A percentile compares a stretch with the other conserved stretches of the same genome.
These are phyloP conservation scores for Morus bassanus DNA, from an alignment of 2,797 vertebrate genomes.

Conservation along the genomic window DNA sequence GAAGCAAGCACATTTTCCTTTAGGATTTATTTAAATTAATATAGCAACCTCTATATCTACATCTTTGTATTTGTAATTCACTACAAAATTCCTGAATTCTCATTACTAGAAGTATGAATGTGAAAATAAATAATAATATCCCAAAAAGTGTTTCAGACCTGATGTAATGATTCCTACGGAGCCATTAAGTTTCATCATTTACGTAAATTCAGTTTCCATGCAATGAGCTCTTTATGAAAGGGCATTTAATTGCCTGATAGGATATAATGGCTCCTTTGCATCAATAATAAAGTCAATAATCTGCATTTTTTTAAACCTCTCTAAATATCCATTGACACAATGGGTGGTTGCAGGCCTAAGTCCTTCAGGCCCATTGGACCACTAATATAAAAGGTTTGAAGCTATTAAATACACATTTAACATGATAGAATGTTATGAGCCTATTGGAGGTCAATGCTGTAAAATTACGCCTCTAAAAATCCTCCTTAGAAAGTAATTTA, in stretches of 20 bases:
- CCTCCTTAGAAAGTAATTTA: slow-evolving; percentile 58
- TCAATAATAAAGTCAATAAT: slow-evolving; percentile 69
- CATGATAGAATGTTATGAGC: slow-evolving; percentile 58
- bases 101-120: background rate
- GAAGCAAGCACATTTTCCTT: background rate
- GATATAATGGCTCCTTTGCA: slow-evolving; percentile 54
- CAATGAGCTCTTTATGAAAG: slow-evolving; percentile 49
- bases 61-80: background rate
- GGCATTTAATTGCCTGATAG: slow-evolving; percentile 67
- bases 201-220: slow-evolving; percentile 59
- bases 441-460: slow-evolving; percentile 59
- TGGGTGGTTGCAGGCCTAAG: background rate
- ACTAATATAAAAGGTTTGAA: slow-evolving; percentile 57
- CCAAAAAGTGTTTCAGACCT: background rate
- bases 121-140: slow-evolving; percentile 57
- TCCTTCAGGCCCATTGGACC: slow-evolving; percentile 39
- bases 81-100: slow-evolving; percentile 7
- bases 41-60: background rate
- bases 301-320: slow-evolving; percentile 56
- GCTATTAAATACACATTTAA: slow-evolving; percentile 63
- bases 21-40: background rate
- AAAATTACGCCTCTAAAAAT: slow-evolving; percentile 51
- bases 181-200: slow-evolving; percentile 47
- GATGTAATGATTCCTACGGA: slow-evolving; percentile 38
- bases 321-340: slow-evolving; percentile 43